Evolutionary conservation across 2,113 vertebrate genomes (phyloP).

Genomic region (Micronycteris hirsuta): DNA sequence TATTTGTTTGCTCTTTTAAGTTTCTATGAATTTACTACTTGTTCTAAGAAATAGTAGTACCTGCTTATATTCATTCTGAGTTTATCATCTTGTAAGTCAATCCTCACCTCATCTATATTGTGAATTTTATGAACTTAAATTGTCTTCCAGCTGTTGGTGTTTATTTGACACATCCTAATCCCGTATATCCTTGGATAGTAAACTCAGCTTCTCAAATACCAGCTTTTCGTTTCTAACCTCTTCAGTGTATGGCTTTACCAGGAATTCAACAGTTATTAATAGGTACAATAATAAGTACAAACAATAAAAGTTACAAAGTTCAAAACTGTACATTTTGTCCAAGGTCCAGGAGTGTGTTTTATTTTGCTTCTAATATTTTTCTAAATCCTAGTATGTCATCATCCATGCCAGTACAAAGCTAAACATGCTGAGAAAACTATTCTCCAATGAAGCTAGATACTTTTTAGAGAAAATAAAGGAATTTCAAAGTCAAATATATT

Average conservation of each 20-base stretch:
- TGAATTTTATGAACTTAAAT: background rate
- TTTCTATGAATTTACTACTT: background rate
- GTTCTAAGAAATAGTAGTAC: background rate
- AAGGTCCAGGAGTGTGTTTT: background rate
- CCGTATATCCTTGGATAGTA: background rate
- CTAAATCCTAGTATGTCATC: background rate
- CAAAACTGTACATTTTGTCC: background rate
- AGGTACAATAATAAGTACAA: background rate
- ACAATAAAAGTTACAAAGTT: background rate
- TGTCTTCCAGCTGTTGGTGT: background rate
- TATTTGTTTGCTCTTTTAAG: background rate
- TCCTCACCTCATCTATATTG: background rate
- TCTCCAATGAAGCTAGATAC: background rate
- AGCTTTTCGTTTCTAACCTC: constrained; percentile 10
- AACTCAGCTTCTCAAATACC: background rate
- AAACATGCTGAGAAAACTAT: background rate
- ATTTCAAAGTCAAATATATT: background rate
- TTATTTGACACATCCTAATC: background rate
- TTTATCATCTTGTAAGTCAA: background rate
- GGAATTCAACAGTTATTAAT: background rate
- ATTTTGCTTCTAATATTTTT: constrained; percentile 24
- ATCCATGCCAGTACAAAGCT: background rate
- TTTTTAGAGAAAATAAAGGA: background rate
- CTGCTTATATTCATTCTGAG: background rate
- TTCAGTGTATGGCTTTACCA: background rate